Percentiles rank a stretch among this genome's conserved stretches.
Conservation (phyloP, 2,113 vertebrate genomes). For the Acrocephalus arundinaceus region DNA sequence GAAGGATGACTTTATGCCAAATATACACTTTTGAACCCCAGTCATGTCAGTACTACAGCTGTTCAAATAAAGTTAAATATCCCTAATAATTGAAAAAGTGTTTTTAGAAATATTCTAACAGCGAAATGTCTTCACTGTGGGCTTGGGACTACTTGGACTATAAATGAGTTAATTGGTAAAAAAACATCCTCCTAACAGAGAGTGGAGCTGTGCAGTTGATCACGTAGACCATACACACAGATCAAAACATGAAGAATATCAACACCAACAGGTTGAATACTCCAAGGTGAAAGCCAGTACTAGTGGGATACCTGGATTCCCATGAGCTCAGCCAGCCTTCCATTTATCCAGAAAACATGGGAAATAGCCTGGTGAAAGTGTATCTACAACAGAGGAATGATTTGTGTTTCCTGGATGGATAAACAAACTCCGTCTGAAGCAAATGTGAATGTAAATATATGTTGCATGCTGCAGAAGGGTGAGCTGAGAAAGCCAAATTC, state of each 20-base stretch:
- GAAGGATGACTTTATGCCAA: not conserved
- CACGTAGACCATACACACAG: not conserved
- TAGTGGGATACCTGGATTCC: not conserved
- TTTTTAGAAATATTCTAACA: slow-evolving; percentile 11
- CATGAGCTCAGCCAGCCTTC: not conserved
- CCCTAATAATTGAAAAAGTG: slow-evolving; percentile 42
- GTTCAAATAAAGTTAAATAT: slow-evolving; percentile 46
- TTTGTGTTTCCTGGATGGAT: not conserved
- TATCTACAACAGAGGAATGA: not conserved
- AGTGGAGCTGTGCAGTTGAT: not conserved
- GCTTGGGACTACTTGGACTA: slow-evolving; percentile 12
- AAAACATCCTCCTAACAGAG: not conserved
- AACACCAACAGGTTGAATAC: not conserved
- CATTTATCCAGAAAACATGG: not conserved
- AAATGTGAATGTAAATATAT: not conserved
- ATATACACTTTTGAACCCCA: not conserved
- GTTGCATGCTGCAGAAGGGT: not conserved
- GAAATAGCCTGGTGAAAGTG: not conserved
- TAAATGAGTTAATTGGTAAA: slow-evolving; percentile 13
- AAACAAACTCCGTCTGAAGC: not conserved
- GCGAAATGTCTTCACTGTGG: not conserved
- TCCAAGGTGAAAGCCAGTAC: not conserved
- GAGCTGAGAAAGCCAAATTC: not conserved
- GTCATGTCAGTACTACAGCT: slow-evolving; percentile 17
- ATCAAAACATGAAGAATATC: not conserved